phyloP scores from a whole-genome alignment of 2,797 vertebrate species.

The Toxotes lorentzi region DNA sequence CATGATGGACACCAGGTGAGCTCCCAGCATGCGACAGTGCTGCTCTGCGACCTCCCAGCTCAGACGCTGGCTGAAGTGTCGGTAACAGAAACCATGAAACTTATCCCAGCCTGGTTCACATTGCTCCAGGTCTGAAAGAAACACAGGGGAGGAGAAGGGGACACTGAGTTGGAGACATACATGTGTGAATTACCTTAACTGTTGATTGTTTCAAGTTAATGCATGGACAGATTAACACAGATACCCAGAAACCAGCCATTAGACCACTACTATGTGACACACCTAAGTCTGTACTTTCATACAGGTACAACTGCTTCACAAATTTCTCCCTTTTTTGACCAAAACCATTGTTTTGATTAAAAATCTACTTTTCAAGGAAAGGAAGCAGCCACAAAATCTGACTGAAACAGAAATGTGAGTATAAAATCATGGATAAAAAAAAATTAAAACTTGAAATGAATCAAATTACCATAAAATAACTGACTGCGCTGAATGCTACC shows the following conservation, averaged over 20 bases:
- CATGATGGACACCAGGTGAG: slow-evolving; percentile 92
- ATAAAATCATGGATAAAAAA: no score
- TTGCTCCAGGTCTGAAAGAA: slow-evolving; percentile 84
- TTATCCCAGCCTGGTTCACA: slow-evolving; percentile 92
- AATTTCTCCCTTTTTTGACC: background rate
- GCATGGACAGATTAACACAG: background rate
- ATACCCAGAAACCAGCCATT: background rate
- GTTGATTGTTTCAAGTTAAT: background rate
- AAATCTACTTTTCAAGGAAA: no score
- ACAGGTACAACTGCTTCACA: background rate
- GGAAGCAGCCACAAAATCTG: no score
- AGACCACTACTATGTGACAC: background rate
- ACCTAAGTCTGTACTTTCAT: no score
- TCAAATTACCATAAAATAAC: no score
- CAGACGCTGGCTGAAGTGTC: slow-evolving; percentile 89
- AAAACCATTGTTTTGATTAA: no score
- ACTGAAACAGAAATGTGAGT: no score
- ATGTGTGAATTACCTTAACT: background rate
- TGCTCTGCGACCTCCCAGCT: slow-evolving; percentile 95
- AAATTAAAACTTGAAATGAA: no score
- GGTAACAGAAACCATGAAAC: slow-evolving; percentile 96
- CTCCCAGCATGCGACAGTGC: slow-evolving; percentile 89
- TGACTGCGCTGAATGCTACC: no score
- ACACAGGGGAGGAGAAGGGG: background rate
- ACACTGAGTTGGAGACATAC: background rate